phyloP scores from a whole-genome alignment of 2,797 vertebrate species.

The Fistularia tabacaria region DNA sequence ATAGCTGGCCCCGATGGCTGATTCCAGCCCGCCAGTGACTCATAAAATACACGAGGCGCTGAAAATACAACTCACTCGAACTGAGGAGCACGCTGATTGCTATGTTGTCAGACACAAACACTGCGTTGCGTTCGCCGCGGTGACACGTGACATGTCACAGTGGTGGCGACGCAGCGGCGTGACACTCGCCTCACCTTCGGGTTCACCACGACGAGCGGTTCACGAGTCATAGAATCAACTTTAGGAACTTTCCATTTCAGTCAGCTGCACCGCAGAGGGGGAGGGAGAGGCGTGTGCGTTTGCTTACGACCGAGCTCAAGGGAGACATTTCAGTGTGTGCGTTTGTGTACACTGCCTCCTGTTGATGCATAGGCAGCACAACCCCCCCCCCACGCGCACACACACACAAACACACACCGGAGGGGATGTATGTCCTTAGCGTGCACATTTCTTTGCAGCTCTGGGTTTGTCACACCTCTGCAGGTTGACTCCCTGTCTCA shows the following conservation, averaged over 20 bases:
- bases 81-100: no score
- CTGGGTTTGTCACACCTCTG: no score
- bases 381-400: not conserved
- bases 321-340: no score
- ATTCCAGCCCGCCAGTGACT: conserved; percentile 38
- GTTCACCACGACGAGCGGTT: conserved; percentile 40
- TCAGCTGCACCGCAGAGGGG: conserved; percentile 11
- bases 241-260: conserved; percentile 53
- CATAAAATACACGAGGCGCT: conserved; percentile 25
- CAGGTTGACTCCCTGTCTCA: no score
- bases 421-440: no score
- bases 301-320: not conserved
- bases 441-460: no score
- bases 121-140: not conserved
- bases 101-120: conserved; percentile 1
- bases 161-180: not conserved
- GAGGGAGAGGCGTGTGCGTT: conserved; percentile 28
- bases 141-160: not conserved
- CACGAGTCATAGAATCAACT: conserved; percentile 20
- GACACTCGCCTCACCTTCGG: conserved; percentile 39
- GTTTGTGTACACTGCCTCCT: not conserved
- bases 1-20: conserved; percentile 11
- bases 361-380: conserved; percentile 1
- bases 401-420: no score
- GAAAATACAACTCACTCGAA: not conserved